These are phyloP conservation scores for Tolmerus cingulatus DNA, from an alignment of 2,888 invertebrate genomes.

Conservation along the genomic window DNA sequence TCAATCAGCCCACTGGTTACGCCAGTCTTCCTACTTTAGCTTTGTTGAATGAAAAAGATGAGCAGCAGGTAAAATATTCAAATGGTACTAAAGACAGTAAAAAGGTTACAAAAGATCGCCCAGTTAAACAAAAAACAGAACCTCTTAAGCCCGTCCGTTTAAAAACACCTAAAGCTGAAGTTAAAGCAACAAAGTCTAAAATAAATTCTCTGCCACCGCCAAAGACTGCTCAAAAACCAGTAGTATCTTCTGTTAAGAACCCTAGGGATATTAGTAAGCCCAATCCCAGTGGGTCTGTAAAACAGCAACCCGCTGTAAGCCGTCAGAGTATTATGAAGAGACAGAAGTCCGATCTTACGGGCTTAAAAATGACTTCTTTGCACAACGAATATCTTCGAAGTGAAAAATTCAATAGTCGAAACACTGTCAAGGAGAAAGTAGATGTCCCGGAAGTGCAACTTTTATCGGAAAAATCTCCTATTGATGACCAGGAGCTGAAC, in stretches of 20 bases:
- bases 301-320: slow-evolving; percentile 38
- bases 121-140: slow-evolving; percentile 39
- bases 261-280: slow-evolving; percentile 8
- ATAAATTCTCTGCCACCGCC: slow-evolving; percentile 57
- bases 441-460: slow-evolving; percentile 34
- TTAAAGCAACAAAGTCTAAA: slow-evolving; percentile 61
- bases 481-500: slow-evolving; percentile 51
- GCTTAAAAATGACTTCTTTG: slow-evolving; percentile 65
- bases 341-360: slow-evolving; percentile 71
- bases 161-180: slow-evolving; percentile 53
- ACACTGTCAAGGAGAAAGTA: not conserved
- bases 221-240: slow-evolving; percentile 46
- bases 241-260: not conserved
- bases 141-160: not conserved
- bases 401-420: slow-evolving; percentile 55
- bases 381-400: slow-evolving; percentile 63
- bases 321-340: slow-evolving; percentile 60
- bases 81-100: slow-evolving; percentile 42
- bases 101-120: slow-evolving; percentile 29
- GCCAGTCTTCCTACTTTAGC: slow-evolving; percentile 80
- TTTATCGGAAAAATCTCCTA: slow-evolving; percentile 27
- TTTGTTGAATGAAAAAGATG: slow-evolving; percentile 60
- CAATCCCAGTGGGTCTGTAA: not conserved
- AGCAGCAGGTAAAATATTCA: slow-evolving; percentile 49
- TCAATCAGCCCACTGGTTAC: slow-evolving; percentile 83